Evolutionary conservation across 1,140 invertebrate species (phyloP), one percentile per base, ranked within the genome.

Genomic region (Drosophila pectinifera): DNA sequence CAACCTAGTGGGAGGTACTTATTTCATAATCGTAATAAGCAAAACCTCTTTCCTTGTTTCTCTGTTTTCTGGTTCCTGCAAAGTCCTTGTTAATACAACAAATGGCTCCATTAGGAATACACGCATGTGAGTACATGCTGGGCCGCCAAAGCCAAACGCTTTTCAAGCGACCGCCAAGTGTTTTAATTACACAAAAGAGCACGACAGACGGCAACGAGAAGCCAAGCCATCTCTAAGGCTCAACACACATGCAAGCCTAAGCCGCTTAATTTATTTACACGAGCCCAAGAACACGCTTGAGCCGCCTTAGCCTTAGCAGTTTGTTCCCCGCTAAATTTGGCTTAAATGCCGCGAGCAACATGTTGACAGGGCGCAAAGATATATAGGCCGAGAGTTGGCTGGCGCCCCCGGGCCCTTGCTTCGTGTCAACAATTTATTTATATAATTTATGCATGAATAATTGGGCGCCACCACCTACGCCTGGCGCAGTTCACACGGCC

Each of bases 381-480:
- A 69, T 42, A 38, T 36, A 48, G 67, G 64, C 42, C 64, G 18
- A 46, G 62, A 28, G 54, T 31, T 63, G 22, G 36, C 11, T 63
- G 22, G 36, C 8, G 39, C 38, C 39, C 13, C 4, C 4, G 10
- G 61, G 49, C 28, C 5, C 42, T 31, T 28, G 42, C 31, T 34
- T 45, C 39, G 68, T 72, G 68, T 70, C 64, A 72, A 77, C 65
- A 78, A 62, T 77, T 77, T 70, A 62, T 55, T 55, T 70, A 42
- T 69, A 45, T 70, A 76, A 78, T 78, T 78, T 69, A 77, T 78
- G 74, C 73, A 70, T 70, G 74, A 77, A 62, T 76, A 70, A 77
- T 78, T 77, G 77, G 51, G 51, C 28, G 14, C 11, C 53, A 41
- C 26, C 55, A 36, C 31, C 22, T 41, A 57, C 28, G 45, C 18